These are phyloP conservation scores for Desmodus rotundus DNA, from an alignment of 2,113 vertebrate species.

Conservation along the genomic window DNA sequence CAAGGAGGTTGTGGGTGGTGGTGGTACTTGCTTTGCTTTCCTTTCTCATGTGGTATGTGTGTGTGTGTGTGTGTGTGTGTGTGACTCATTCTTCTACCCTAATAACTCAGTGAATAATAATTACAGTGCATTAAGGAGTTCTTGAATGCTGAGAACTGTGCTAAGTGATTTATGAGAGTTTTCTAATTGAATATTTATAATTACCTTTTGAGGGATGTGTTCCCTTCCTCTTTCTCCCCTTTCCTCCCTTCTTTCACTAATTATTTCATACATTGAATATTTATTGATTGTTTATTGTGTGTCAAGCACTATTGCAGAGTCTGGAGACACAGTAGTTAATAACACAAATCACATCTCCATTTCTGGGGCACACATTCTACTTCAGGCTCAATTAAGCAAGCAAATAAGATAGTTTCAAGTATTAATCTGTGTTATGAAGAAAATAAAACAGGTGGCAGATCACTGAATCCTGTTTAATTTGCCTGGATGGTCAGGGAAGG, in stretches of 20 bases:
- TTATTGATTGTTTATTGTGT: background rate
- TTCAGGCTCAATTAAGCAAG: background rate
- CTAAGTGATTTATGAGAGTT: background rate
- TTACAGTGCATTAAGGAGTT: background rate
- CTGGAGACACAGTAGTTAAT: background rate
- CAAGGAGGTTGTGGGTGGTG: background rate
- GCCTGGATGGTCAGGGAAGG: background rate
- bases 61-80: too few relatives aligned
- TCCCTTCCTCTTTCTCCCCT: background rate
- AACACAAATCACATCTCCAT: background rate
- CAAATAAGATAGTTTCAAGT: background rate
- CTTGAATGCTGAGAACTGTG: background rate
- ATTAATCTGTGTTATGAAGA: background rate
- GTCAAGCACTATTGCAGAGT: background rate
- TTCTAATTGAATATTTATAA: background rate
- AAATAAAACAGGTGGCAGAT: background rate
- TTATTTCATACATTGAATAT: background rate
- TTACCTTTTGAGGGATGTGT: background rate
- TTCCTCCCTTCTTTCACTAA: background rate
- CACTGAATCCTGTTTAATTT: background rate
- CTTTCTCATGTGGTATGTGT: background rate
- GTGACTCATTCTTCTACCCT: background rate
- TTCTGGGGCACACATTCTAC: background rate
- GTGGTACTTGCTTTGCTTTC: background rate
- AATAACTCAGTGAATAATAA: background rate